phyloP scores from a whole-genome alignment of 2,113 vertebrate genomes.

The Sinocyclocheilus anshuiensis region DNA sequence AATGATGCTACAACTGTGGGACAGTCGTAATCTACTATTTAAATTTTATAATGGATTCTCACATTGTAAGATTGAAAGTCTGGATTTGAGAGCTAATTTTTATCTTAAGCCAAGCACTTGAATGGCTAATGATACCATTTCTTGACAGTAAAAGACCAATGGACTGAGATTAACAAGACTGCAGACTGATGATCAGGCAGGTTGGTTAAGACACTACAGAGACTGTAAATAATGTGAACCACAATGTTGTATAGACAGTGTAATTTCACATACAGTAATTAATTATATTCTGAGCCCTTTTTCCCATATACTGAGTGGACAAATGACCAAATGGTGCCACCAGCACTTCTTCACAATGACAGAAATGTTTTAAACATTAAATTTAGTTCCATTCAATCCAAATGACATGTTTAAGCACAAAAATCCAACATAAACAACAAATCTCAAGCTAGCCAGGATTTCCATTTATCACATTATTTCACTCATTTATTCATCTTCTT shows the following conservation, averaged over 20 bases:
- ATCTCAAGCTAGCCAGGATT: background rate
- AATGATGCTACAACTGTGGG: no score
- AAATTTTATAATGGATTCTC: background rate
- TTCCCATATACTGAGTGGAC: background rate
- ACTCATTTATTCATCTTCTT: background rate
- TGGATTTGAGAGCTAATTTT: background rate
- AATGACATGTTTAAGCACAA: background rate
- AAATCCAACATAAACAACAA: conserved; percentile 8
- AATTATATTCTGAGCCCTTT: background rate
- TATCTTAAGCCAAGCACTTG: background rate
- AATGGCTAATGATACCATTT: background rate
- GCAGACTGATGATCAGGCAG: background rate
- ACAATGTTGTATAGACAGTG: background rate
- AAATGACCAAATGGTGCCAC: background rate
- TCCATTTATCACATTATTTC: background rate
- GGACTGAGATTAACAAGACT: background rate
- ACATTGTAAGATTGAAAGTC: background rate
- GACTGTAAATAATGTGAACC: background rate
- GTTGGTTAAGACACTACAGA: conserved; percentile 6
- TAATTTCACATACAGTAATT: background rate
- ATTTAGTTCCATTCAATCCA: background rate
- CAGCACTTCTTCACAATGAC: background rate
- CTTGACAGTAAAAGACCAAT: background rate
- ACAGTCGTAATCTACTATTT: background rate
- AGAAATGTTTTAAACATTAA: background rate